phyloP scores from a whole-genome alignment of 2,888 invertebrate genomes.

The Hydrotaea cyrtoneurina region DNA sequence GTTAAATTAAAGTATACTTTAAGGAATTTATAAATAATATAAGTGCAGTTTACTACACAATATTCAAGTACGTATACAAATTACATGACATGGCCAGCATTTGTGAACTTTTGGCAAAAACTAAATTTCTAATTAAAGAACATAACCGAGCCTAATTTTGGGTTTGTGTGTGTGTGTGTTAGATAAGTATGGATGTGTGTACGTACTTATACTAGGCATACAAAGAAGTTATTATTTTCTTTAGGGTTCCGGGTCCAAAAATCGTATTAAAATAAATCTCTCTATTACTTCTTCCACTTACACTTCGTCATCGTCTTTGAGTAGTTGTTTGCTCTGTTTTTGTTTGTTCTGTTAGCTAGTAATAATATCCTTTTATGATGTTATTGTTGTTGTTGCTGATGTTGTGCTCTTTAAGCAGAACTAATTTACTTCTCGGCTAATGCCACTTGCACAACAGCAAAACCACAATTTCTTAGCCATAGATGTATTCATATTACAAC shows the following conservation, averaged over 20 bases:
- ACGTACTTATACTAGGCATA: too few species aligned
- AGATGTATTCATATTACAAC: slow-evolving; percentile 38
- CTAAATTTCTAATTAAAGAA: slow-evolving; percentile 26
- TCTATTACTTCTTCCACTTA: slow-evolving; percentile 16
- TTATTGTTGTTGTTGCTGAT: neutral
- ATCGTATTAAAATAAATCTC: slow-evolving; percentile 36
- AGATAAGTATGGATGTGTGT: neutral
- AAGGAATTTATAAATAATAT: neutral
- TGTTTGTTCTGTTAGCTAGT: slow-evolving; percentile 15
- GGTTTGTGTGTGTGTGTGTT: neutral
- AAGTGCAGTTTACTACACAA: too few species aligned
- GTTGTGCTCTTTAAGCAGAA: slow-evolving; percentile 34
- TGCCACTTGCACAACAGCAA: neutral
- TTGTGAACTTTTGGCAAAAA: neutral
- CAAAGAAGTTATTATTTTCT: neutral
- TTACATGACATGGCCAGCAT: neutral
- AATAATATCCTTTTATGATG: slow-evolving; percentile 14
- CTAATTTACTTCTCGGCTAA: slow-evolving; percentile 37
- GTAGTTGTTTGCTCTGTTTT: neutral
- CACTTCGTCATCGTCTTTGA: neutral
- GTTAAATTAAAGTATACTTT: slow-evolving; percentile 18
- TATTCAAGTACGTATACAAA: neutral
- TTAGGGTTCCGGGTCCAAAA: neutral
- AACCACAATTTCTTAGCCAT: slow-evolving; percentile 46
- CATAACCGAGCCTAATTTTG: neutral